These are phyloP conservation scores for Cranoglanis bouderius DNA, from an alignment of 2,113 vertebrate genomes.

Conservation along the genomic window DNA sequence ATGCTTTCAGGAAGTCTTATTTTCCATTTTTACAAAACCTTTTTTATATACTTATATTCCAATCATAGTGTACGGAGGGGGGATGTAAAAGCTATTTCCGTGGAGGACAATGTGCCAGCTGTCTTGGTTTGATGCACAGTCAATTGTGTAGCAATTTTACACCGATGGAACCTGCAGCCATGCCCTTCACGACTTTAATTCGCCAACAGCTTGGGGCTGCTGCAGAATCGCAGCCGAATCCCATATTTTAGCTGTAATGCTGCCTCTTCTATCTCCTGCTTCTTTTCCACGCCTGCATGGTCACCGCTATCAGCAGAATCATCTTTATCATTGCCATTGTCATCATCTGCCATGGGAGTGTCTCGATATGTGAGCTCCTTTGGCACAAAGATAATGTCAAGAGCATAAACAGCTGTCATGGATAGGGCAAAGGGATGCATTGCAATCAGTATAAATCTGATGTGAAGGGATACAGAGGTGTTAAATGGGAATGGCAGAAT, in stretches of 20 bases:
- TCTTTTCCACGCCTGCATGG: constrained; percentile 59
- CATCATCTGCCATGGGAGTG: constrained; percentile 43
- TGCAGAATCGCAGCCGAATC: constrained; percentile 60
- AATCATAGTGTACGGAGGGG: constrained; percentile 25
- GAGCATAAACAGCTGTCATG: constrained; percentile 32
- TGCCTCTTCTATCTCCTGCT: constrained; percentile 61
- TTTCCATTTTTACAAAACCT: constrained; percentile 39
- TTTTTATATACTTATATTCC: constrained; percentile 32
- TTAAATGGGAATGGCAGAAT: background rate
- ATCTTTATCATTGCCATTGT: constrained; percentile 54
- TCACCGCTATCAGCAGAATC: constrained; percentile 46
- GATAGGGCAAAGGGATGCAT: constrained; percentile 5
- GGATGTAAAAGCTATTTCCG: constrained; percentile 27
- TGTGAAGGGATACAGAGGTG: background rate
- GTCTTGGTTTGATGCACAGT: constrained; percentile 42
- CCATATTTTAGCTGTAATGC: constrained; percentile 70
- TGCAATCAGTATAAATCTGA: background rate
- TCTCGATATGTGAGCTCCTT: constrained; percentile 36
- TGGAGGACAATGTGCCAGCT: constrained; percentile 40
- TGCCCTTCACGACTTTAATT: constrained; percentile 68
- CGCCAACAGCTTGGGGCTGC: constrained; percentile 61
- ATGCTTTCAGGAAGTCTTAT: constrained; percentile 9
- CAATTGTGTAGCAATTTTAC: constrained; percentile 64
- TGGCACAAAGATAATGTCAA: constrained; percentile 27
- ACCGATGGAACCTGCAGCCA: constrained; percentile 48